Conservation (phyloP, 2,113 vertebrate genomes). For the Halichoeres trimaculatus region DNA sequence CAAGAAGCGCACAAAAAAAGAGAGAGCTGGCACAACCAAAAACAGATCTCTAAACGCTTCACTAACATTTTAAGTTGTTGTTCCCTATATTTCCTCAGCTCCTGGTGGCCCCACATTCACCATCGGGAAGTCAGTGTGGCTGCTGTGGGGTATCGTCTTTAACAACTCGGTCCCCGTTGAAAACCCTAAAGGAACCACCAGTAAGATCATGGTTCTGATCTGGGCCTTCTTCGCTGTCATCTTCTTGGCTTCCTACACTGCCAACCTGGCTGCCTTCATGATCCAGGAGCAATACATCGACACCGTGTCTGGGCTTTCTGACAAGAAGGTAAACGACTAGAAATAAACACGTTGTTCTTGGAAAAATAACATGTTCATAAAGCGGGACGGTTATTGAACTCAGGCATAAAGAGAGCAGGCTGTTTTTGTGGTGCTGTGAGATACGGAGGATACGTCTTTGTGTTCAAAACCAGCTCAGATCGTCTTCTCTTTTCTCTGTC, state of each 20-base stretch:
- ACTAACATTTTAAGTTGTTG: too few relatives aligned
- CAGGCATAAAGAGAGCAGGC: neutral
- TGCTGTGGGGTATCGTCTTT: conserved; percentile 98
- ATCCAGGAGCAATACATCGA: conserved; percentile 99
- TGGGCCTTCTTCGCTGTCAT: conserved; percentile 99
- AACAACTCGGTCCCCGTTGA: conserved; percentile 99
- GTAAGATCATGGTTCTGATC: conserved; percentile 98
- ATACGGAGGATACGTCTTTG: conserved; percentile 30
- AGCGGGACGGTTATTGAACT: neutral
- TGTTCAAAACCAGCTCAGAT: conserved; percentile 18
- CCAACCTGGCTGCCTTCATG: conserved; percentile 98
- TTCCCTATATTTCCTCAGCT: conserved; percentile 72
- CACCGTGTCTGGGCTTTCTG: conserved; percentile 96
- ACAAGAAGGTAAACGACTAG: conserved; percentile 91
- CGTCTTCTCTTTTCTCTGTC: conserved; percentile 3
- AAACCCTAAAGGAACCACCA: conserved; percentile 98
- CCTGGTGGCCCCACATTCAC: conserved; percentile 95
- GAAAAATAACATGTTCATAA: conserved; percentile 1
- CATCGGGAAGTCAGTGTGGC: conserved; percentile 97
- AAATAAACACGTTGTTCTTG: neutral
- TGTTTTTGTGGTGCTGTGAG: conserved; percentile 31
- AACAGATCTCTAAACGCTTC: too few relatives aligned
- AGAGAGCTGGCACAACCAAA: too few relatives aligned
- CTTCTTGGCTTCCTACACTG: conserved; percentile 98
- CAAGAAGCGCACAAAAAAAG: too few relatives aligned